phyloP scores from a whole-genome alignment of 2,113 vertebrate genomes.

The Mobula birostris region DNA sequence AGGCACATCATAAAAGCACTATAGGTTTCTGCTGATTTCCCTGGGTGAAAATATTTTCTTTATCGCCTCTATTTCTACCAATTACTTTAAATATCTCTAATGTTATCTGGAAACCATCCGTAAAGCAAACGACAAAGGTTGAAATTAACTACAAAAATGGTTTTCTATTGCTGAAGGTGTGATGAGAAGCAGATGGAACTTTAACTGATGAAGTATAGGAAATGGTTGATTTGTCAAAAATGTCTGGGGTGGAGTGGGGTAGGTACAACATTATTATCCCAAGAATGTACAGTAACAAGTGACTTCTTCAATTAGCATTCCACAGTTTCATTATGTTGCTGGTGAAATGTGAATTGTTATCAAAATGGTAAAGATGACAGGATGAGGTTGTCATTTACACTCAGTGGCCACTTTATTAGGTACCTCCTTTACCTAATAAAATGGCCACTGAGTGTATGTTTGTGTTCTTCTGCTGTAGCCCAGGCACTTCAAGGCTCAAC shows the following conservation, averaged over 20 bases:
- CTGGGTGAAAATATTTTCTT: too few relatives aligned
- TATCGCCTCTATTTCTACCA: too few relatives aligned
- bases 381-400: too few relatives aligned
- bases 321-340: not conserved
- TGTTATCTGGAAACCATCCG: not conserved
- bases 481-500: too few relatives aligned
- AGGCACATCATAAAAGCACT: too few relatives aligned
- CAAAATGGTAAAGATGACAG: too few relatives aligned
- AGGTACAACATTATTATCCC: not conserved
- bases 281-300: not conserved
- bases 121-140: not conserved
- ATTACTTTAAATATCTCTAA: not conserved
- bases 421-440: too few relatives aligned
- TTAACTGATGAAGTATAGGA: not conserved
- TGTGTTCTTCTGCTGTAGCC: too few relatives aligned
- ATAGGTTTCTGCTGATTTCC: too few relatives aligned
- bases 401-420: too few relatives aligned
- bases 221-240: not conserved
- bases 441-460: too few relatives aligned
- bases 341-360: not conserved
- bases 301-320: not conserved
- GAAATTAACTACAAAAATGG: not conserved
- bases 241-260: not conserved
- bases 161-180: not conserved
- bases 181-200: not conserved